These are phyloP conservation scores for Synchiropus splendidus DNA, from an alignment of 2,113 vertebrate genomes.

Conservation along the genomic window DNA sequence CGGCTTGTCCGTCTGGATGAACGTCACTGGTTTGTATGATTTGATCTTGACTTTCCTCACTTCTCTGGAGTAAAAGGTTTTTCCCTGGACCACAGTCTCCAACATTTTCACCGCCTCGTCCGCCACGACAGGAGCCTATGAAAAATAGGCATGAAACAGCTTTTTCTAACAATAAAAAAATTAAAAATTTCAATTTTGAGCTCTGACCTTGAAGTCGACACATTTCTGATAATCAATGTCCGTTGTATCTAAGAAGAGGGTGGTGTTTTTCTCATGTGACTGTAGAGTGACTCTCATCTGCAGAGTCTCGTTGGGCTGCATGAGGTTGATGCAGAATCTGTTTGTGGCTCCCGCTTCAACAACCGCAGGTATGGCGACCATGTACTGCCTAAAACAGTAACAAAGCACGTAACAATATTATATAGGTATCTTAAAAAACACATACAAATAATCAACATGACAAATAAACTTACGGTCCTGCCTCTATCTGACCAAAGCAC, in stretches of 20 bases:
- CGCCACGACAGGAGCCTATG: constrained; percentile 37
- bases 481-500: constrained; percentile 2
- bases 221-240: constrained; percentile 38
- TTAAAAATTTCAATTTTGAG: background rate
- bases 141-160: background rate
- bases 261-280: background rate
- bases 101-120: constrained; percentile 18
- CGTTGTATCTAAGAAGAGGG: constrained; percentile 17
- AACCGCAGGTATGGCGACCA: constrained; percentile 54
- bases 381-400: constrained; percentile 31
- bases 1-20: constrained; percentile 62
- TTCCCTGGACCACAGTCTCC: constrained; percentile 41
- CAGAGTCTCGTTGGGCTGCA: constrained; percentile 49
- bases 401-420: background rate
- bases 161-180: background rate
- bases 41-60: constrained; percentile 44
- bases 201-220: constrained; percentile 34
- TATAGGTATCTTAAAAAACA: background rate
- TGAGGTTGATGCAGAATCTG: constrained; percentile 46
- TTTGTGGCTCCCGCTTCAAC: constrained; percentile 48
- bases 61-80: constrained; percentile 38
- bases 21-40: constrained; percentile 19
- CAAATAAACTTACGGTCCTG: constrained; percentile 44
- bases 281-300: constrained; percentile 40
- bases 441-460: too few species aligned